Evolutionary conservation across 2,888 invertebrate species (phyloP).

Genomic region (Antheraea assamensis): DNA sequence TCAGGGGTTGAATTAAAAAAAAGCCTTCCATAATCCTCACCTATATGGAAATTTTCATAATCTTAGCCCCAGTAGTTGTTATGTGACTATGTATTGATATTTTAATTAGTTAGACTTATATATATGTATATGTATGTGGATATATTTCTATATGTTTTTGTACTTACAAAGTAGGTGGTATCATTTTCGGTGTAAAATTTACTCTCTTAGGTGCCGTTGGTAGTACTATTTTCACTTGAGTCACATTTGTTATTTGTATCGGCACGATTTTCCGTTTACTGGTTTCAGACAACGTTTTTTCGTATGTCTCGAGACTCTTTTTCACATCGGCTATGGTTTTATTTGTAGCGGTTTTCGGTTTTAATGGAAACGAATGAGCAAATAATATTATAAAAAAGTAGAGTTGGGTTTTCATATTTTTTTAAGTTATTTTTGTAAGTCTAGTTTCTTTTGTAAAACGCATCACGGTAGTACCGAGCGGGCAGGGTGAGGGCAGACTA

Average conservation of each 20-base stretch:
- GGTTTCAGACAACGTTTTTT: conserved; percentile 46
- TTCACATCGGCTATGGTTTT: conserved; percentile 53
- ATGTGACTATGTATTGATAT: too few relatives aligned
- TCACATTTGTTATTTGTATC: conserved; percentile 57
- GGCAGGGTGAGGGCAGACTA: conserved; percentile 37
- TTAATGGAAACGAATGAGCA: conserved; percentile 31
- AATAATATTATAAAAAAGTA: conserved; percentile 23
- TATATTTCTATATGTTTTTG: neutral
- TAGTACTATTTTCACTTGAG: conserved; percentile 49
- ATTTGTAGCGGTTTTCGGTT: conserved; percentile 40
- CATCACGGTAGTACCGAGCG: conserved; percentile 28
- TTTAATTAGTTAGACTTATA: too few relatives aligned
- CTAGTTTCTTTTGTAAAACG: conserved; percentile 16
- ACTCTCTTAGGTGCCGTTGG: conserved; percentile 37
- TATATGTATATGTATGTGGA: too few relatives aligned
- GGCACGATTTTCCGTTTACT: conserved; percentile 53
- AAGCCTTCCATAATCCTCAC: too few relatives aligned
- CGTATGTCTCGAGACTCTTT: conserved; percentile 58
- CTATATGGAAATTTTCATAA: too few relatives aligned
- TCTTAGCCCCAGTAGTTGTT: too few relatives aligned
- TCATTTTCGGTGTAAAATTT: conserved; percentile 45
- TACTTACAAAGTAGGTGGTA: conserved; percentile 60
- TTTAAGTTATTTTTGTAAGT: neutral
- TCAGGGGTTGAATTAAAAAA: too few relatives aligned
- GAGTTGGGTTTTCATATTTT: conserved; percentile 19